Conservation (phyloP, 2,113 vertebrate species). For the Oryzias javanicus region DNA sequence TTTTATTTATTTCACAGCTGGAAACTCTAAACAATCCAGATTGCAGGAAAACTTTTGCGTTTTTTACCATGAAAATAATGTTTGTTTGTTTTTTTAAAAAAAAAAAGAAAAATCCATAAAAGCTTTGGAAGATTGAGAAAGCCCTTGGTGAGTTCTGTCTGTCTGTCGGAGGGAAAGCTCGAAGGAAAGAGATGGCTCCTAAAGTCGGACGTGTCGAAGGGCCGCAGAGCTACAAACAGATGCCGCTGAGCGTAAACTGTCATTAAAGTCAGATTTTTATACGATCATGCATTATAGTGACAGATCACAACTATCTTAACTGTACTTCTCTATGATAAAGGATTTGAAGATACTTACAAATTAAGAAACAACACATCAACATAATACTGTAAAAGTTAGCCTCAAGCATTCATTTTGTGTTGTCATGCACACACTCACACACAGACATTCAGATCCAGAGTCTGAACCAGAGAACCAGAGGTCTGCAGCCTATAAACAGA, state of each 20-base stretch:
- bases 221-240: slow-evolving; percentile 54
- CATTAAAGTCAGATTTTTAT: slow-evolving; percentile 5
- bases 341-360: slow-evolving; percentile 64
- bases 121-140: slow-evolving; percentile 61
- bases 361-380: slow-evolving; percentile 66
- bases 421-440: slow-evolving; percentile 44
- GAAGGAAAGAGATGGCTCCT: slow-evolving; percentile 4
- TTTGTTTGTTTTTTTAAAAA: slow-evolving; percentile 47
- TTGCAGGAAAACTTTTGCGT: too few species aligned
- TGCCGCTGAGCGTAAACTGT: slow-evolving; percentile 29
- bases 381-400: slow-evolving; percentile 73
- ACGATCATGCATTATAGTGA: slow-evolving; percentile 67
- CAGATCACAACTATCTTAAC: slow-evolving; percentile 52
- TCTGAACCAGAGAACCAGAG: slow-evolving; percentile 34
- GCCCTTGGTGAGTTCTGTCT: slow-evolving; percentile 72
- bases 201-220: slow-evolving; percentile 38
- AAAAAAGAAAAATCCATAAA: slow-evolving; percentile 3
- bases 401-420: slow-evolving; percentile 47
- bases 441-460: slow-evolving; percentile 31
- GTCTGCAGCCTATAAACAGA: too few species aligned
- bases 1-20: too few species aligned
- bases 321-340: slow-evolving; percentile 49
- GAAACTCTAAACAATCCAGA: too few species aligned
- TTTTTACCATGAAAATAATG: too few species aligned
- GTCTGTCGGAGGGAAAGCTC: slow-evolving; percentile 37